Evolutionary conservation across 2,888 invertebrate species (phyloP), one percentile per base, ranked within the genome.

Genomic region (Sceliomorpha sp.): DNA sequence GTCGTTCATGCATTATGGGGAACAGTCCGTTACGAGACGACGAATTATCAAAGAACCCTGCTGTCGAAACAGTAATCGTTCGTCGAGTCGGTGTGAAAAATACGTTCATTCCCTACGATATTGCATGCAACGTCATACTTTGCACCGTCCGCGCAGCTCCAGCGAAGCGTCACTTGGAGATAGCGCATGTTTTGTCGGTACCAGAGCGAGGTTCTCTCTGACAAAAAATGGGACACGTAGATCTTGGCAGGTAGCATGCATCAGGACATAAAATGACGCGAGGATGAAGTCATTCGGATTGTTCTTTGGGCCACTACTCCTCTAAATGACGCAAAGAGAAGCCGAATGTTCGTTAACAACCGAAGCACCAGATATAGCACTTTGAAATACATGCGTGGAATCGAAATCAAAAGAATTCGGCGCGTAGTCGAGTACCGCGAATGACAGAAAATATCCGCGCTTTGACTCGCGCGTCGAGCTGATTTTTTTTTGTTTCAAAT

Each of bases 201-300:
- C 55, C 34, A 53, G 31, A 63, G 32, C 50, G 51, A 45, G 51
- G 27, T 7, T 34, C 27, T 64, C 56, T 27, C 48, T 15, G 31
- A 40, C 32, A 34, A 26, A 27, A 17, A 15, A 15, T 20, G 31
- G 48, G 60, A 27, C 29, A 15, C 8, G 9, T 26, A 32, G 56
- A 48, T 36, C 34, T 36, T 24, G 73, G 56, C 64, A 53, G 80
- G 80, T 80, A 45, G 77, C 84, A 79, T 84, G 84, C 84, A 83
- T 39, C 55, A 72, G 78, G 76, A 76, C 27, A 55, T 12, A 66
- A 15, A 53, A 62, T 73, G 72, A 76, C 76, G 70, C 75, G 71
- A 72, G 69, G 75, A n/a, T 73, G 73, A 73, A 72, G 67, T 47
- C 68, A 45, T 51, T 73, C 47, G 70, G 60, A 63, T 73, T 15